These are phyloP conservation scores for Pachyramphus minor DNA, from an alignment of 2,113 vertebrate species.

Conservation along the genomic window DNA sequence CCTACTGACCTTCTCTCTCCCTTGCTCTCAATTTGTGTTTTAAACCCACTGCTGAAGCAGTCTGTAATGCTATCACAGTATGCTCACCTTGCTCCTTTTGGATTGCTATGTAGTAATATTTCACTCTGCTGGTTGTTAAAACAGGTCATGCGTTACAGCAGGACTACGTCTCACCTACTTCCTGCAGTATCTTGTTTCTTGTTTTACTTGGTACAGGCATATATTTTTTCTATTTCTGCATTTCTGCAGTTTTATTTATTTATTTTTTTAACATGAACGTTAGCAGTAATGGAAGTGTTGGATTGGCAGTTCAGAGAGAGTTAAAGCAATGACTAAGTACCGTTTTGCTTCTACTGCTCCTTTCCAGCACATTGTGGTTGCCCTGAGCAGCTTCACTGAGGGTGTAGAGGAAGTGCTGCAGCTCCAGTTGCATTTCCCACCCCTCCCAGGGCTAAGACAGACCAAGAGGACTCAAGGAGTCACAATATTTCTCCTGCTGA, in stretches of 20 bases:
- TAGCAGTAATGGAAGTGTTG: background rate
- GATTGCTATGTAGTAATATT: background rate
- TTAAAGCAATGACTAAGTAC: background rate
- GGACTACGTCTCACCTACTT: background rate
- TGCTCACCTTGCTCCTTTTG: background rate
- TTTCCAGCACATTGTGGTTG: background rate
- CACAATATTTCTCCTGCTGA: background rate
- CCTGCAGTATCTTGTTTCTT: background rate
- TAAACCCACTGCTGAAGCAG: background rate
- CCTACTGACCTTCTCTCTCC: accelerated
- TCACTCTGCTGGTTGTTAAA: background rate
- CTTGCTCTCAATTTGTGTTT: background rate
- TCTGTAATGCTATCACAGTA: background rate
- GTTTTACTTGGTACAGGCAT: background rate
- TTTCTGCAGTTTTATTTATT: background rate
- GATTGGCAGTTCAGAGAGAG: background rate
- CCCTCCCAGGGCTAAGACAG: accelerated
- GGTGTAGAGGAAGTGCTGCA: background rate
- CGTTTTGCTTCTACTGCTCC: background rate
- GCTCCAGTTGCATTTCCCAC: background rate
- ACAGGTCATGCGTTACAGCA: background rate
- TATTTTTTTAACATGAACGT: background rate
- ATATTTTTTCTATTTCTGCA: background rate
- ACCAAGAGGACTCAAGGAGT: background rate
- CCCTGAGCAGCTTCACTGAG: background rate